Evolutionary conservation across 2,888 invertebrate genomes (phyloP).

Genomic region (Beris morrisii): DNA sequence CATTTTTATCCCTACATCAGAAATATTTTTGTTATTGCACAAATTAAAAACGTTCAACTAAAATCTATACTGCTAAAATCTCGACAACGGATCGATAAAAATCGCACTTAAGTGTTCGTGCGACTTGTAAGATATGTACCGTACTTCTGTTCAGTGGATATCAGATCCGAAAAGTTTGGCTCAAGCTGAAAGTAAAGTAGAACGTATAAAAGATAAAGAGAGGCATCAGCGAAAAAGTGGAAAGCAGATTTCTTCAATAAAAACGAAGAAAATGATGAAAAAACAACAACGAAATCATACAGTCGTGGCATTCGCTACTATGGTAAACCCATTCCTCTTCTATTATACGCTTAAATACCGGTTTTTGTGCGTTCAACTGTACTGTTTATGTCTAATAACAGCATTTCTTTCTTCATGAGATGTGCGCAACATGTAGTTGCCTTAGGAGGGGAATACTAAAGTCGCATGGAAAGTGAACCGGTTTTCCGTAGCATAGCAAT

Average conservation of each 20-base stretch:
- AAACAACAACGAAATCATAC: conserved; percentile 1
- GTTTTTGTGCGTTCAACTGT: conserved; percentile 23
- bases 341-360: conserved; percentile 14
- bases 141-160: no score
- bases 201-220: conserved; percentile 30
- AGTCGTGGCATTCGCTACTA: conserved; percentile 21
- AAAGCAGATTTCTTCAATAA: conserved; percentile 27
- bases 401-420: conserved; percentile 19
- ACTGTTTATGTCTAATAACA: conserved; percentile 18
- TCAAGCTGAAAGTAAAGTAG: conserved; percentile 31
- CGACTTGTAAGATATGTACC: no score
- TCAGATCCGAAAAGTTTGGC: conserved; percentile 17
- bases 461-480: conserved; percentile 26
- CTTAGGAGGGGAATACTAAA: conserved; percentile 6
- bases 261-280: conserved; percentile 1
- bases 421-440: background rate
- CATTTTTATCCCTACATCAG: conserved; percentile 10
- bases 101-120: no score
- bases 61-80: no score
- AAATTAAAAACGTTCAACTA: no score
- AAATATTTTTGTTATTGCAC: no score
- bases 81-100: no score
- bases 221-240: conserved; percentile 31
- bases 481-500: background rate
- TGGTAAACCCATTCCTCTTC: conserved; percentile 27